Evolutionary conservation across 2,888 invertebrate species (phyloP).

Genomic region (Caenorhabditis sp.): DNA sequence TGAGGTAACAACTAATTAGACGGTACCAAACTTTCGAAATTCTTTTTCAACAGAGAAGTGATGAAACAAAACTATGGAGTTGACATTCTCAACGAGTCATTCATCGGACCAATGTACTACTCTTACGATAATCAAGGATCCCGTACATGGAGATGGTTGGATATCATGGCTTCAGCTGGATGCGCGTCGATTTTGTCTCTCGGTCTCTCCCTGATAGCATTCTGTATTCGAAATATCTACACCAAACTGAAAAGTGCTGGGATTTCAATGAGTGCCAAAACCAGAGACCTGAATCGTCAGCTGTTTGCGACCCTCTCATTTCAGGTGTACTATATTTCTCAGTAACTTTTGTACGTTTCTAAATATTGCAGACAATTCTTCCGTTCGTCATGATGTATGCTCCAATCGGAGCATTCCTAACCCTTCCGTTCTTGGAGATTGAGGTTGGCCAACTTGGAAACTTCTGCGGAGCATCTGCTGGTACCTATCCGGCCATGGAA

Average conservation of each 20-base stretch:
- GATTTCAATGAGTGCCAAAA: constrained; percentile 31
- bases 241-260: constrained; percentile 2
- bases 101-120: constrained; percentile 51
- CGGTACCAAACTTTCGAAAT: background rate
- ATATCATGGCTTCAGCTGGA: constrained; percentile 15
- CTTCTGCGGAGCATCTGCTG: background rate
- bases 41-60: background rate
- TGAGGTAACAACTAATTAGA: constrained; percentile 7
- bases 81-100: constrained; percentile 11
- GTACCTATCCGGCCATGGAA: constrained; percentile 7
- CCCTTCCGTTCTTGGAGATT: constrained; percentile 11
- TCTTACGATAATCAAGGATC: background rate
- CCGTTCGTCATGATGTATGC: constrained; percentile 16
- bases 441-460: constrained; percentile 2
- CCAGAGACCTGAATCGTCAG: constrained; percentile 44
- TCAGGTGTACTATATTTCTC: constrained; percentile 24
- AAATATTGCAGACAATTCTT: background rate
- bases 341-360: background rate
- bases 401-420: background rate
- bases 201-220: constrained; percentile 33
- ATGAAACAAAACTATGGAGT: constrained; percentile 27
- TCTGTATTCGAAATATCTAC: constrained; percentile 26
- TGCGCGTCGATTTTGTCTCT: constrained; percentile 18
- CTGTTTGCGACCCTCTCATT: constrained; percentile 37
- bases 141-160: constrained; percentile 7